Evolutionary conservation across 1,140 invertebrate genomes (phyloP).

Genomic region (Gryon sp.): DNA sequence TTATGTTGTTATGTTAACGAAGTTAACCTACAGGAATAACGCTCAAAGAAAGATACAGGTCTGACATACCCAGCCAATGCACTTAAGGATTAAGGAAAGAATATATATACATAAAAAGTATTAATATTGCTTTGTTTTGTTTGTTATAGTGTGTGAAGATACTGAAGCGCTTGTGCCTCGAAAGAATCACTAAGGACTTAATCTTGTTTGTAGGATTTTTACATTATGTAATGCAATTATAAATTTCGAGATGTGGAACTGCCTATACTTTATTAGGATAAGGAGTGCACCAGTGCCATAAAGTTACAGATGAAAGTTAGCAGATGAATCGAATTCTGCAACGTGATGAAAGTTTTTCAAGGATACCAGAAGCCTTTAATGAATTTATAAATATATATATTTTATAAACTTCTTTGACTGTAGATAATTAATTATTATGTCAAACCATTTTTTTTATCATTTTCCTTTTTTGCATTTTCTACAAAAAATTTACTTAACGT

Average conservation of each 20-base stretch:
- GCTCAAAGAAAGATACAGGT: too few species aligned
- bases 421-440: too few species aligned
- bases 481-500: too few species aligned
- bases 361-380: conserved; percentile 36
- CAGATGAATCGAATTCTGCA: conserved; percentile 30
- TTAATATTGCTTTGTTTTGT: not conserved
- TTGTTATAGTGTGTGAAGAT: conserved; percentile 52
- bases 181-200: conserved; percentile 52
- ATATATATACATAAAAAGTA: not conserved
- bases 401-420: too few species aligned
- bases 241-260: conserved; percentile 42
- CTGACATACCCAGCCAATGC: too few species aligned
- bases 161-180: conserved; percentile 61
- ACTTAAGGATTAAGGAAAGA: too few species aligned
- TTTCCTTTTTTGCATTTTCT: too few species aligned
- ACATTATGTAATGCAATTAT: conserved; percentile 48
- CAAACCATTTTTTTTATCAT: too few species aligned
- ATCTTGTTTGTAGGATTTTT: conserved; percentile 63
- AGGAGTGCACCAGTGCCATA: conserved; percentile 58
- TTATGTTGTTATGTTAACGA: too few species aligned
- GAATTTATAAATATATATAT: conserved; percentile 24
- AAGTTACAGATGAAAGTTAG: conserved; percentile 55
- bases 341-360: conserved; percentile 56
- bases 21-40: too few species aligned
- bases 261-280: conserved; percentile 42